Evolutionary conservation across 1,140 invertebrate species (phyloP).

Genomic region (Chironomus tepperi): DNA sequence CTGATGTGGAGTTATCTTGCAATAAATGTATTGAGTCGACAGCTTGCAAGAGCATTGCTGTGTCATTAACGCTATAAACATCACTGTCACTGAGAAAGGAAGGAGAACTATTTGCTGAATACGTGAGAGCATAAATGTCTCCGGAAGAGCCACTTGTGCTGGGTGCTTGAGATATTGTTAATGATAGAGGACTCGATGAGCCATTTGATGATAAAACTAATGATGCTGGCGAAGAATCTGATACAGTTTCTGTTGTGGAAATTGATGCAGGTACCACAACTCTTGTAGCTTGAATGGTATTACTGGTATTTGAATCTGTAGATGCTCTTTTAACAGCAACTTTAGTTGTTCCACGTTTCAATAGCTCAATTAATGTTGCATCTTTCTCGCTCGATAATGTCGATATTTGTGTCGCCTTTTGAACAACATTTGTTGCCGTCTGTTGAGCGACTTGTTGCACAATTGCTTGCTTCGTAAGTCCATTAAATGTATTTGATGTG

Average conservation of each 20-base stretch:
- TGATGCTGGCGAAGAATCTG: slow-evolving; percentile 28
- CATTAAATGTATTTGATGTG: slow-evolving; percentile 34
- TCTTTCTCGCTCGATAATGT: slow-evolving; percentile 42
- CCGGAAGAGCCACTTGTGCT: slow-evolving; percentile 27
- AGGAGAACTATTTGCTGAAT: slow-evolving; percentile 32
- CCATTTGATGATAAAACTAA: slow-evolving; percentile 30
- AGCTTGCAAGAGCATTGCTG: slow-evolving; percentile 53
- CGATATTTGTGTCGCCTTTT: slow-evolving; percentile 19
- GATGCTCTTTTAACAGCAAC: slow-evolving; percentile 50
- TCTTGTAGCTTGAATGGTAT: slow-evolving; percentile 33
- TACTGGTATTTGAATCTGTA: slow-evolving; percentile 27
- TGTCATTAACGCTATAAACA: slow-evolving; percentile 65
- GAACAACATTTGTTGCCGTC: slow-evolving; percentile 11
- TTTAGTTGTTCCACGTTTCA: slow-evolving; percentile 60
- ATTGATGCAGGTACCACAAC: slow-evolving; percentile 33
- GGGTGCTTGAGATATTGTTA: slow-evolving; percentile 33
- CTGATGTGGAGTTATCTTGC: slow-evolving; percentile 49
- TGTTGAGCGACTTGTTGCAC: slow-evolving; percentile 24
- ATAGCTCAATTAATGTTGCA: slow-evolving; percentile 48
- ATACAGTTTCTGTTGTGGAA: not conserved
- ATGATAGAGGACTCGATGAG: slow-evolving; percentile 32
- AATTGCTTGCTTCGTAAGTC: slow-evolving; percentile 29
- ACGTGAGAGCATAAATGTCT: slow-evolving; percentile 38
- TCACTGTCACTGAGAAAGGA: slow-evolving; percentile 43
- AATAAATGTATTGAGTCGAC: slow-evolving; percentile 58